Evolutionary conservation across 2,888 invertebrate species (phyloP).

Genomic region (Rhagium mordax): DNA sequence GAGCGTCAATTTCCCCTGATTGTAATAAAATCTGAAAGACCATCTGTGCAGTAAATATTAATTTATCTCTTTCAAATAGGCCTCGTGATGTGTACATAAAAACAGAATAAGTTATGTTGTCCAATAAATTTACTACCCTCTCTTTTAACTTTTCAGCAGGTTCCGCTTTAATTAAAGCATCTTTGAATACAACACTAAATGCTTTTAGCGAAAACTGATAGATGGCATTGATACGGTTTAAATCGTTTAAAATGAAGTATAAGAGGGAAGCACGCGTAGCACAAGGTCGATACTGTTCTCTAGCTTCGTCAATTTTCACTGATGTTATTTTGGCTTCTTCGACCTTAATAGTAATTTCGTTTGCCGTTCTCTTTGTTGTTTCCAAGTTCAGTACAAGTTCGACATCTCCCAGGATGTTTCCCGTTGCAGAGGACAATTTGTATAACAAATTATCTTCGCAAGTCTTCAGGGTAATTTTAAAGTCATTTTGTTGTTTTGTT

Average conservation of each 20-base stretch:
- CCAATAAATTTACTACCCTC: slow-evolving; percentile 85
- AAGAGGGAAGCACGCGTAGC: slow-evolving; percentile 90
- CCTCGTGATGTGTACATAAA: slow-evolving; percentile 92
- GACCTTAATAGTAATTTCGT: slow-evolving; percentile 90
- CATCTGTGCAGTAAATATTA: slow-evolving; percentile 92
- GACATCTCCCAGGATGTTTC: slow-evolving; percentile 92
- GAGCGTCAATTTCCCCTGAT: slow-evolving; percentile 79
- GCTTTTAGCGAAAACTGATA: slow-evolving; percentile 97
- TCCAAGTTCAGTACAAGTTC: slow-evolving; percentile 93
- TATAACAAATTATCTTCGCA: slow-evolving; percentile 94
- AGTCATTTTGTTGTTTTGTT: slow-evolving; percentile 94
- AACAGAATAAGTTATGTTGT: slow-evolving; percentile 89
- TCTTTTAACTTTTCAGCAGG: slow-evolving; percentile 79
- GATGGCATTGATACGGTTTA: slow-evolving; percentile 93
- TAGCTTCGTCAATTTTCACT: slow-evolving; percentile 90
- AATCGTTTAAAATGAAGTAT: slow-evolving; percentile 94
- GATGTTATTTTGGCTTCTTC: slow-evolving; percentile 90
- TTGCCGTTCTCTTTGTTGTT: slow-evolving; percentile 93
- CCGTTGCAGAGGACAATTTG: slow-evolving; percentile 90
- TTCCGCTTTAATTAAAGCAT: slow-evolving; percentile 82
- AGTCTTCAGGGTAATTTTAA: slow-evolving; percentile 91
- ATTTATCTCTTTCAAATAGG: slow-evolving; percentile 92
- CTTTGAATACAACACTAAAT: slow-evolving; percentile 92
- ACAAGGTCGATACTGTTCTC: slow-evolving; percentile 90
- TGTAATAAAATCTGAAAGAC: slow-evolving; percentile 77